Conservation (phyloP, 2,888 invertebrate genomes). For the Muscina levida region DNA sequence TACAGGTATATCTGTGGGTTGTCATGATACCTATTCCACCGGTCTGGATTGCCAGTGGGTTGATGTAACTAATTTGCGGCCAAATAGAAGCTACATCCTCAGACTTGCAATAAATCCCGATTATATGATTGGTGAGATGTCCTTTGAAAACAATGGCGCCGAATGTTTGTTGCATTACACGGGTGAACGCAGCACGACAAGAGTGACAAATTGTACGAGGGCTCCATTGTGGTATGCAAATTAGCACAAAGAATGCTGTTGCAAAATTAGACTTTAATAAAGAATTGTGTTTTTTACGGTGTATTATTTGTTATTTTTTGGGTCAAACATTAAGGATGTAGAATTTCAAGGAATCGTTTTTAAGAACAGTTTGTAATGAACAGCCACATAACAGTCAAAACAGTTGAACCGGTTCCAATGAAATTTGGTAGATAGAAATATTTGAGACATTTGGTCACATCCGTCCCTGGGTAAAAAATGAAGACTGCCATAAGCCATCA, state of each 20-base stretch:
- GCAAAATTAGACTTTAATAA: no score
- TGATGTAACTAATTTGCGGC: conserved; percentile 74
- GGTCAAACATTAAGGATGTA: no score
- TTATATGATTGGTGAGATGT: conserved; percentile 73
- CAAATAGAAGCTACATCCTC: conserved; percentile 71
- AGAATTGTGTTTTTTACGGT: background rate
- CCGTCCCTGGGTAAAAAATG: no score
- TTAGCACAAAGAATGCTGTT: no score
- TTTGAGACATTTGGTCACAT: no score
- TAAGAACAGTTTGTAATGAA: no score
- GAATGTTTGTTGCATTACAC: conserved; percentile 73
- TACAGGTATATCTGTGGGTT: conserved; percentile 73
- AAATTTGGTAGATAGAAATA: no score
- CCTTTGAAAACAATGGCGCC: conserved; percentile 75
- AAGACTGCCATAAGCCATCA: no score
- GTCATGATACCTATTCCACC: conserved; percentile 72
- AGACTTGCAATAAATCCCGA: conserved; percentile 75
- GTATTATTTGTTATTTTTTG: background rate
- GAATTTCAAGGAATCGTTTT: no score
- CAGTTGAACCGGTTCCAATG: no score
- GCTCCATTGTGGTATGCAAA: conserved; percentile 63
- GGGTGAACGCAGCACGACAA: conserved; percentile 70
- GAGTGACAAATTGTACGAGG: conserved; percentile 69
- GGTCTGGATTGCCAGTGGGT: conserved; percentile 76
- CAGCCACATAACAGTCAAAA: no score